A percentile compares a stretch with the other conserved stretches of the same genome.
phyloP scores from a whole-genome alignment of 2,888 invertebrate genomes.

The Odontocolon sp. region DNA sequence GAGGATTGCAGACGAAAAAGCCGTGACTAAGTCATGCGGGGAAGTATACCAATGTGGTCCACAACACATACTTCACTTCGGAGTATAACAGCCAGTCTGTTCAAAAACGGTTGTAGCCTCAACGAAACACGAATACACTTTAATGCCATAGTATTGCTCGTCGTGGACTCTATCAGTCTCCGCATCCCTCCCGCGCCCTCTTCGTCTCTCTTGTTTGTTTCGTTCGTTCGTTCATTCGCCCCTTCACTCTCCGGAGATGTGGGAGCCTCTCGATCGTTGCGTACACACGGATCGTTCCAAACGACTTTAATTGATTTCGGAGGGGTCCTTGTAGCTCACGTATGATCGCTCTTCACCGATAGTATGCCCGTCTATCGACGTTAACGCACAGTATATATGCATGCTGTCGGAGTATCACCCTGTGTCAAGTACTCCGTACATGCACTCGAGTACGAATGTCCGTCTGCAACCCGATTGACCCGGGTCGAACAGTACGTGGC shows the following conservation, averaged over 20 bases:
- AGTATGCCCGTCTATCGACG: constrained; percentile 1
- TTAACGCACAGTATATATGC: constrained; percentile 19
- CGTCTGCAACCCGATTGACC: constrained; percentile 37
- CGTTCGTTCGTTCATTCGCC: constrained; percentile 18
- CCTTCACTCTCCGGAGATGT: constrained; percentile 65
- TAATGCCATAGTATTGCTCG: constrained; percentile 4
- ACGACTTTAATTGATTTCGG: constrained; percentile 70
- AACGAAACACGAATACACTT: constrained; percentile 44
- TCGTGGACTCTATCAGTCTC: constrained; percentile 17
- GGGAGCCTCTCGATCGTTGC: constrained; percentile 68
- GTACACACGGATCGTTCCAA: constrained; percentile 70
- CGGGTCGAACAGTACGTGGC: neutral
- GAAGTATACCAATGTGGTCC: constrained; percentile 4
- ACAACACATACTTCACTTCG: constrained; percentile 45
- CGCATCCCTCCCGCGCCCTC: constrained; percentile 34
- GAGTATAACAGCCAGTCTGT: constrained; percentile 38
- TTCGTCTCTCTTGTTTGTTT: constrained; percentile 29
- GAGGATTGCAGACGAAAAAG: constrained; percentile 32
- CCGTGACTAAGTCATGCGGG: constrained; percentile 40
- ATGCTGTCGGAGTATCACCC: neutral
- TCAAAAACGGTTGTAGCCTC: constrained; percentile 47
- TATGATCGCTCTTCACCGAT: constrained; percentile 23
- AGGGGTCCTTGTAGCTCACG: constrained; percentile 47
- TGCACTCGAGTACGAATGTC: constrained; percentile 34
- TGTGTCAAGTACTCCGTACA: constrained; percentile 22